A percentile compares a stretch with the other conserved stretches of the same genome.
Conservation (phyloP, 2,888 invertebrate species). For the Oscheius sp. region DNA sequence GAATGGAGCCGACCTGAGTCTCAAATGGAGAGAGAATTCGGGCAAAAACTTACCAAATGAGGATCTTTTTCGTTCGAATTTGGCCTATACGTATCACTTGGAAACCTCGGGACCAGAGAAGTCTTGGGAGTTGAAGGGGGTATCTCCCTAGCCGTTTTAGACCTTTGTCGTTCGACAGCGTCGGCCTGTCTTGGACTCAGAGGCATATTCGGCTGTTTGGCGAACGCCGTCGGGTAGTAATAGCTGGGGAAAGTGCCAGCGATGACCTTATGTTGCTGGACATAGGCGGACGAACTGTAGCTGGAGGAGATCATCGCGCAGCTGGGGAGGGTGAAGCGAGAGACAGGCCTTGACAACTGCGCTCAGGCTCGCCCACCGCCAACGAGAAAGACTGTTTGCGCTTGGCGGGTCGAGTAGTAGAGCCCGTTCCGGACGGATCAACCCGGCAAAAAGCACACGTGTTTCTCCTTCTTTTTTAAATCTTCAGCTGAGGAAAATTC, state of each 20-base stretch:
- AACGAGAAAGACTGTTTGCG: too few relatives aligned
- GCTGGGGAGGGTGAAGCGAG: background rate
- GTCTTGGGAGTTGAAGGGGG: slow-evolving; percentile 12
- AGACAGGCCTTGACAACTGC: slow-evolving; percentile 25
- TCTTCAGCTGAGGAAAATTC: too few relatives aligned
- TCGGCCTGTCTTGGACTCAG: slow-evolving; percentile 55
- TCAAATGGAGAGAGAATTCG: too few relatives aligned
- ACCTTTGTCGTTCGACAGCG: slow-evolving; percentile 51
- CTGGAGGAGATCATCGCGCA: slow-evolving; percentile 19
- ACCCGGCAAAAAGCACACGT: slow-evolving; percentile 20
- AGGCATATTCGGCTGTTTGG: slow-evolving; percentile 31
- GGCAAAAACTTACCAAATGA: background rate
- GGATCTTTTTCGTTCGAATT: slow-evolving; percentile 22
- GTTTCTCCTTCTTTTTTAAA: background rate
- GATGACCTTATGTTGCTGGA: slow-evolving; percentile 1
- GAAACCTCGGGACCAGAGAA: slow-evolving; percentile 26
- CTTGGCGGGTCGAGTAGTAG: slow-evolving; percentile 27
- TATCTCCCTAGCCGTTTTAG: slow-evolving; percentile 36
- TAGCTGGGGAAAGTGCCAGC: slow-evolving; percentile 41
- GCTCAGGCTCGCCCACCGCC: background rate
- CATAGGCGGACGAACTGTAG: slow-evolving; percentile 21
- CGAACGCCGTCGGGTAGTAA: slow-evolving; percentile 43
- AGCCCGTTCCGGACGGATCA: slow-evolving; percentile 29
- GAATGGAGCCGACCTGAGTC: slow-evolving; percentile 12
- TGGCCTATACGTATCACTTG: slow-evolving; percentile 26